Evolutionary conservation across 2,113 vertebrate genomes (phyloP).

Genomic region (Phocoena phocoena): DNA sequence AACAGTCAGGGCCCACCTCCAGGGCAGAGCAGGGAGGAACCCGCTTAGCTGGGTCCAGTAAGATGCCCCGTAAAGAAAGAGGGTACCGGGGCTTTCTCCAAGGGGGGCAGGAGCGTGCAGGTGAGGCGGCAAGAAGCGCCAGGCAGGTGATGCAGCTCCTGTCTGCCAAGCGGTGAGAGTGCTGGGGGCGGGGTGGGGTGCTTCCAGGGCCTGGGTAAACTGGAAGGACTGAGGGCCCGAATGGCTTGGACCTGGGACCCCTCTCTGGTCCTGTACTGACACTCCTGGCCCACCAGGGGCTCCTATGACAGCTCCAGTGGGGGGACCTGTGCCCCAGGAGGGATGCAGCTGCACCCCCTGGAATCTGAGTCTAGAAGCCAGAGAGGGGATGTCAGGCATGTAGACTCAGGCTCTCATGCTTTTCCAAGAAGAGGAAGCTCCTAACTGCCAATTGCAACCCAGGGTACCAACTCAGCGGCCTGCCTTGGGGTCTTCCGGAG

Average conservation of each 20-base stretch:
- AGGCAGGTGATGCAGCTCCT: neutral
- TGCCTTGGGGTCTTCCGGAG: neutral
- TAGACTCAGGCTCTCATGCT: neutral
- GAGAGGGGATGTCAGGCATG: neutral
- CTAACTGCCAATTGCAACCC: neutral
- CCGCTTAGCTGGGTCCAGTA: neutral
- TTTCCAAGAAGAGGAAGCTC: neutral
- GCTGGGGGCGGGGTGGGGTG: neutral
- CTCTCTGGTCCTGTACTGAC: rapidly evolving
- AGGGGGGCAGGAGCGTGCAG: rapidly evolving
- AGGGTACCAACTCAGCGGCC: rapidly evolving
- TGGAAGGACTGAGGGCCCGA: neutral
- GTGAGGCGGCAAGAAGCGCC: neutral
- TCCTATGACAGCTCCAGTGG: neutral
- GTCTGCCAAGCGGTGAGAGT: neutral
- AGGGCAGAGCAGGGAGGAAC: neutral
- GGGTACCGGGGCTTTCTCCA: neutral
- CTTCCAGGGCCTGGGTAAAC: neutral
- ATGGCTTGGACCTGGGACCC: neutral
- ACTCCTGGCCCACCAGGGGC: neutral
- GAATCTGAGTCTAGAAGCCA: neutral
- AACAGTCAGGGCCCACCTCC: neutral
- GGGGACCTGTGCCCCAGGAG: neutral
- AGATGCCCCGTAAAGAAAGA: rapidly evolving
- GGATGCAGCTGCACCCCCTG: neutral